Percentiles rank a stretch among this genome's conserved stretches.
Conservation (phyloP, 1,140 invertebrate genomes). For the Caenorhabditis inopinata region DNA sequence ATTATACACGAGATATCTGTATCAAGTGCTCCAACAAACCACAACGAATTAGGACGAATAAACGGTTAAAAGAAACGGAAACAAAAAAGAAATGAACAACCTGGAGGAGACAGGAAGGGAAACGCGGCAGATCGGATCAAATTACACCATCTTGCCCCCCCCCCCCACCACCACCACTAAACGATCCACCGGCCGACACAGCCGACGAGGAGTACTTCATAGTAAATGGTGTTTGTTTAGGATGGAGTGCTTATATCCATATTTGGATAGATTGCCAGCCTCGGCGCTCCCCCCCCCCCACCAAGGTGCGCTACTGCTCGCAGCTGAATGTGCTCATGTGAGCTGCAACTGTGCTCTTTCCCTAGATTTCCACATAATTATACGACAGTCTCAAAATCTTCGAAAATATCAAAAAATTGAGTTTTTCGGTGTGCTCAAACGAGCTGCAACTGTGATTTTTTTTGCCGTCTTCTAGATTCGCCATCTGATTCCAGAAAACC, state of each 20-base stretch:
- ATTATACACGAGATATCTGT: too few relatives aligned
- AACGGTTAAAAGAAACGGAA: background rate
- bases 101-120: too few relatives aligned
- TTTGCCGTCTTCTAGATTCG: too few relatives aligned
- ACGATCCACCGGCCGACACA: background rate
- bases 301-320: background rate
- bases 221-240: constrained; percentile 27
- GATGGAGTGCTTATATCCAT: background rate
- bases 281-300: too few relatives aligned
- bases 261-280: constrained; percentile 32
- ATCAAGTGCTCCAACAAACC: background rate
- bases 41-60: background rate
- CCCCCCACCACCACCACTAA: background rate
- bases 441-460: too few relatives aligned
- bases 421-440: too few relatives aligned
- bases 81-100: background rate
- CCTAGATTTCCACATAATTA: too few relatives aligned
- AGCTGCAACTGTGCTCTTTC: too few relatives aligned
- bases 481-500: too few relatives aligned
- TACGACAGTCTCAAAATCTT: too few relatives aligned
- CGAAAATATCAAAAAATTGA: too few relatives aligned
- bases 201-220: background rate
- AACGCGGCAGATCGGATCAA: background rate
- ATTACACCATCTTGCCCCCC: constrained; percentile 10
- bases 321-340: too few relatives aligned